Conservation (phyloP, 2,797 vertebrate species). For the Halcyon leucocephala region DNA sequence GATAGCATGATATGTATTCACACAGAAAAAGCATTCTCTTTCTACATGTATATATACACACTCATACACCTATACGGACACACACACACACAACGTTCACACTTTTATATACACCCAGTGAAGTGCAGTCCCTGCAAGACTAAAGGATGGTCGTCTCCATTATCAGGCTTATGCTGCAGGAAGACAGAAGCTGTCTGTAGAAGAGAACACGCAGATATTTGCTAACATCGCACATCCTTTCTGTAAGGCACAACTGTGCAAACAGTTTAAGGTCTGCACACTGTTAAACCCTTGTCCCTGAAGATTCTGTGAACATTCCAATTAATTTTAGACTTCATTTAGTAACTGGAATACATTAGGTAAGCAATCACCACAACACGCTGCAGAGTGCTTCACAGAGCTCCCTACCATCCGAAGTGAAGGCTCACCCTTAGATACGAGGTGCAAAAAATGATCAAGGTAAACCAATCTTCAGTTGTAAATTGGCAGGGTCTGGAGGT, state of each 20-base stretch:
- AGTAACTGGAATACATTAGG: conserved; percentile 38
- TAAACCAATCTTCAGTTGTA: neutral
- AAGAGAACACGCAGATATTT: neutral
- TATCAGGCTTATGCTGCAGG: neutral
- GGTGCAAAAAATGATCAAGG: neutral
- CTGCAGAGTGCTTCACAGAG: neutral
- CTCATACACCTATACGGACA: neutral
- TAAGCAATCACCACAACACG: conserved; percentile 36
- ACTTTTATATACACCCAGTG: neutral
- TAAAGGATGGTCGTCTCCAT: neutral
- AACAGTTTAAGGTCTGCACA: conserved; percentile 49
- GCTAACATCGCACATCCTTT: conserved; percentile 20
- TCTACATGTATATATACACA: rapidly evolving
- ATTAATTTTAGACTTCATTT: conserved; percentile 60
- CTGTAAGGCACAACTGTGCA: conserved; percentile 41
- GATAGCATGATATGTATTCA: neutral
- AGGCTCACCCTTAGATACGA: neutral
- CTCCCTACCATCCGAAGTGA: neutral
- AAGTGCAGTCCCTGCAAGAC: neutral
- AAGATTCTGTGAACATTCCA: conserved; percentile 39
- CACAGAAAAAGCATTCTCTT: neutral
- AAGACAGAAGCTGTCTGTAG: neutral
- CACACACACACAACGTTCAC: neutral
- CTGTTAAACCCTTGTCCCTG: conserved; percentile 42
- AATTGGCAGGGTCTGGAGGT: neutral